Base-by-base conservation (phyloP, 2,113 vertebrate genomes). In the Aleadryas rufinucha region DNA sequence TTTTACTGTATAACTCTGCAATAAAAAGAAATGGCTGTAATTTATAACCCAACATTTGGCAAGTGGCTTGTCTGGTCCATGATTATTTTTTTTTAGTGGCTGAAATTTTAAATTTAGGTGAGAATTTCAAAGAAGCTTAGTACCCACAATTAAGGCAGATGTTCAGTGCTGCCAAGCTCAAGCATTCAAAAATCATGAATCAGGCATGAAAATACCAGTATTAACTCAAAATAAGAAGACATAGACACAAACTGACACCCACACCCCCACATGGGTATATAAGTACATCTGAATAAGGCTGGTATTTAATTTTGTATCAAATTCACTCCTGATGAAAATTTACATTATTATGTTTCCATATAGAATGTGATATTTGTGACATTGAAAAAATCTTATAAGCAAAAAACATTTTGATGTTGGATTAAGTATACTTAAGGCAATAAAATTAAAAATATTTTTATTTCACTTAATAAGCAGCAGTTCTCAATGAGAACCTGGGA, bases 1-100 rank as follows among this genome's bases (percentile, higher is more conserved):
- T 70, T 81, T 86, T 60, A 64, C 72, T 44, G 61, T 64, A 39
- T 44, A 95, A 68, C n/a, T 71, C 87, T 49, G 57, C 41, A 95
- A 95, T 96, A 95, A 96, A 92, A 95, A 92, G 69, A 89, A 94
- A 89, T 75, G 60, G 84, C 72, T 92, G 77, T 94, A 89, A 95
- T 97, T 97, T 96, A 93, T 81, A 91, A 72, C 76, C 60, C 61
- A 68, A 74, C 33, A 41, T 65, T 93, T 95, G 80, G 86, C 89
- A 95, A 89, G 72, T 54, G 69, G 49, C 22, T 91, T 66, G 52
- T 81, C 93, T 92, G 91, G 83, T 86, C 71, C 37, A 10, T 41
- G 75, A 63, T 33, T 85, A 4, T 33, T 65, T 84, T 69, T 83
- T 93, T 91, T 84, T 78, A 89, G 91, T 75, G 77, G 65, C 22